A percentile compares a stretch with the other conserved stretches of the same genome.
Evolutionary conservation across 2,888 invertebrate genomes (phyloP).

Genomic region (Stramonita haemastoma): DNA sequence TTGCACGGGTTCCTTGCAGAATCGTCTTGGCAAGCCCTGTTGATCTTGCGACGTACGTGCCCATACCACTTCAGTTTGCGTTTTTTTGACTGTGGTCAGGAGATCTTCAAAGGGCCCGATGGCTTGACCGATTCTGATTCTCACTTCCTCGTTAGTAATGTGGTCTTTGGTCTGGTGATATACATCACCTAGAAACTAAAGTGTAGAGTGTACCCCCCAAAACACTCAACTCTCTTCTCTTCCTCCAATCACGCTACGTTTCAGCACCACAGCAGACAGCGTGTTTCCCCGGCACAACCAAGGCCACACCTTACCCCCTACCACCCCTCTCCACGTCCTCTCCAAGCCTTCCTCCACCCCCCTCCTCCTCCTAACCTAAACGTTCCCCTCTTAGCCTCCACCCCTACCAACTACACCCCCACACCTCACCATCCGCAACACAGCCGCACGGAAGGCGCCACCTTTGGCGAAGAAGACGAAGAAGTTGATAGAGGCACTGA

Average conservation of each 20-base stretch:
- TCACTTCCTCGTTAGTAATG: too few relatives aligned
- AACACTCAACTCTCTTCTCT: neutral
- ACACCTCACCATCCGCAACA: slow-evolving; percentile 1
- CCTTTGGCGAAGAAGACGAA: slow-evolving; percentile 38
- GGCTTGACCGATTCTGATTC: too few relatives aligned
- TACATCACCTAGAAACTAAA: neutral
- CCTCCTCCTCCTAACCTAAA: neutral
- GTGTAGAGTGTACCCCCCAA: neutral
- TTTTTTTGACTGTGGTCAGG: too few relatives aligned
- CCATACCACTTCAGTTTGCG: too few relatives aligned
- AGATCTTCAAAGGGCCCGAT: too few relatives aligned
- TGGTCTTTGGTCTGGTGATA: too few relatives aligned
- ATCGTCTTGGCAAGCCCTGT: too few relatives aligned
- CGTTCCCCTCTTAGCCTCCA: neutral
- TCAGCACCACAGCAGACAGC: neutral
- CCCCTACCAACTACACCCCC: too few relatives aligned
- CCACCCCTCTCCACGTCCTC: neutral
- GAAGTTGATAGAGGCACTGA: slow-evolving; percentile 38
- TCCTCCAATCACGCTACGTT: neutral
- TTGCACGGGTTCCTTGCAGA: too few relatives aligned
- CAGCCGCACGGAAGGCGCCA: slow-evolving; percentile 27
- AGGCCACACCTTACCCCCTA: neutral
- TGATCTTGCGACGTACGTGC: too few relatives aligned
- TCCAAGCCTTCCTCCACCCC: too few relatives aligned
- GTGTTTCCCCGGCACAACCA: neutral